Percentiles rank a stretch among this genome's conserved stretches.
These are phyloP conservation scores for Eilema caniola DNA, from an alignment of 2,888 invertebrate genomes.

Conservation along the genomic window DNA sequence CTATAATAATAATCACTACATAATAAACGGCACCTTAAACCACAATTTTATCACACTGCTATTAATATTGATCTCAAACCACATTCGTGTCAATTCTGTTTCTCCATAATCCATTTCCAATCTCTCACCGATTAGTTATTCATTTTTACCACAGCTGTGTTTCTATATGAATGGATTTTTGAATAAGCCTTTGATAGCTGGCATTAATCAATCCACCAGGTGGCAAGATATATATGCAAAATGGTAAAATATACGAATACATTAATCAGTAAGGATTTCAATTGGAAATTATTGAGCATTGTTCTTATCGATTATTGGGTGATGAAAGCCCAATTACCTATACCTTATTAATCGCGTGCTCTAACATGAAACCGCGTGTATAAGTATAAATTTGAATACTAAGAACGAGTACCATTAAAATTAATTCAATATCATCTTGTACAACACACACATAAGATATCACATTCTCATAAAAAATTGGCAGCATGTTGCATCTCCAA, in stretches of 20 bases:
- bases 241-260: not conserved
- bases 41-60: not conserved
- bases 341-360: no score
- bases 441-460: no score
- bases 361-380: no score
- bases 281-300: not conserved
- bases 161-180: not conserved
- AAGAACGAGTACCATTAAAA: no score
- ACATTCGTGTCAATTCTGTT: not conserved
- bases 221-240: not conserved
- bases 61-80: not conserved
- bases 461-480: no score
- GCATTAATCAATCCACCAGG: not conserved
- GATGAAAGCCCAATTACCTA: not conserved
- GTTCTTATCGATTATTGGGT: not conserved
- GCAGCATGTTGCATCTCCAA: no score
- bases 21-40: not conserved
- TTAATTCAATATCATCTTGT: no score
- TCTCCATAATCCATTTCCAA: conserved; percentile 2
- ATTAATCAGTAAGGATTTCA: not conserved
- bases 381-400: no score
- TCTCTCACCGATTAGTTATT: not conserved
- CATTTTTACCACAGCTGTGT: not conserved
- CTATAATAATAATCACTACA: not conserved
- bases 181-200: not conserved